A percentile compares a stretch with the other conserved stretches of the same genome.
Evolutionary conservation across 2,113 vertebrate genomes (phyloP).

Genomic region (Poeciliopsis prolifica): DNA sequence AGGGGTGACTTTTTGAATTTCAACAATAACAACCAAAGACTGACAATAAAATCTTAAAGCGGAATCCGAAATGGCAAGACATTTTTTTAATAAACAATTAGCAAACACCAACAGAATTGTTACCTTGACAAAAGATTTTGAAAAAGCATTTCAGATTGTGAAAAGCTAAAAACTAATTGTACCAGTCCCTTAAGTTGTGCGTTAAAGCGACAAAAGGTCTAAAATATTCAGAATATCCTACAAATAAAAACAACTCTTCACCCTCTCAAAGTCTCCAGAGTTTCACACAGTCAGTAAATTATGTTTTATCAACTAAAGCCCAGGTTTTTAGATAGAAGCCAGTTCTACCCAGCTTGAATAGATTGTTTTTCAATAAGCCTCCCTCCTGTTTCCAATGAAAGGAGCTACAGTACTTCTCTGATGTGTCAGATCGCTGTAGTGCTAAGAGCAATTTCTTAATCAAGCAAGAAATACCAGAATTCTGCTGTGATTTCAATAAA

Average conservation of each 20-base stretch:
- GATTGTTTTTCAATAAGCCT: neutral
- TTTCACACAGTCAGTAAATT: slow-evolving; percentile 41
- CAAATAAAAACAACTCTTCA: slow-evolving; percentile 39
- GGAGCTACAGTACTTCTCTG: neutral
- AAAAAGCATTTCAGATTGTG: neutral
- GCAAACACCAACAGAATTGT: too few species aligned
- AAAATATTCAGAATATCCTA: slow-evolving; percentile 1
- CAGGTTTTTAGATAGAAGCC: slow-evolving; percentile 15
- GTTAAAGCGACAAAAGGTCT: slow-evolving; percentile 3
- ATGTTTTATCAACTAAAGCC: slow-evolving; percentile 47
- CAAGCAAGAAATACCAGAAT: slow-evolving; percentile 10
- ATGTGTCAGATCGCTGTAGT: neutral
- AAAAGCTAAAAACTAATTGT: neutral
- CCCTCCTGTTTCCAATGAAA: slow-evolving; percentile 4
- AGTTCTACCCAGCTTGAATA: neutral
- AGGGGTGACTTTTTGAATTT: too few species aligned
- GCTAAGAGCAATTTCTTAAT: slow-evolving; percentile 7
- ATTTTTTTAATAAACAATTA: too few species aligned
- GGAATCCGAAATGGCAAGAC: too few species aligned
- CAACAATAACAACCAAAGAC: too few species aligned
- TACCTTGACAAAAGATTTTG: too few species aligned
- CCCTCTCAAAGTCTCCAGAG: slow-evolving; percentile 34
- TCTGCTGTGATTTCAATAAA: neutral
- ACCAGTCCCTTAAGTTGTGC: neutral
- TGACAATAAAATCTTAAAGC: too few species aligned